Conservation (phyloP, 2,113 vertebrate species). For the Pseudorasbora parva region DNA sequence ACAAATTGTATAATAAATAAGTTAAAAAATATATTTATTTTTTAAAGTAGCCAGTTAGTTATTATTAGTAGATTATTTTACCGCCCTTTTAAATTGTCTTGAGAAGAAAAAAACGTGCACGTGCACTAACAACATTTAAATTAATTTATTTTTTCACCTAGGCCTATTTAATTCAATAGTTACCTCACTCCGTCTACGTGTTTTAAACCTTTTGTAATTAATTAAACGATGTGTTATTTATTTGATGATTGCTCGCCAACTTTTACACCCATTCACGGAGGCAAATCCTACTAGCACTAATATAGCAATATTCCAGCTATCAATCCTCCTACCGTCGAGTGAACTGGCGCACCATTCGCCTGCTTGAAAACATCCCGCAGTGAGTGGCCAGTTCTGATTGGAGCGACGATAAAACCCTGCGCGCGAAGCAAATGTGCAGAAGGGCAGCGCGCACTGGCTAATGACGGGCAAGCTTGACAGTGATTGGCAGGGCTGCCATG, state of each 20-base stretch:
- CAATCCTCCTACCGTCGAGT: constrained; percentile 42
- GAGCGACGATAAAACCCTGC: constrained; percentile 70
- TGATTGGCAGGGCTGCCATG: constrained; percentile 94
- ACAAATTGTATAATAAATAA: too few relatives aligned
- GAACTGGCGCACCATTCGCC: constrained; percentile 66
- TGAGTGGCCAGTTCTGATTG: constrained; percentile 76
- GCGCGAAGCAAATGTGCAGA: constrained; percentile 74
- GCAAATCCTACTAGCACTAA: constrained; percentile 36
- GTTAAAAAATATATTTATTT: too few relatives aligned
- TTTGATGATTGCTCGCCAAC: background rate
- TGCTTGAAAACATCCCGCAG: constrained; percentile 77
- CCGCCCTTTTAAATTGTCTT: background rate
- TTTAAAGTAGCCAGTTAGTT: too few relatives aligned
- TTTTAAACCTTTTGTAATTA: background rate
- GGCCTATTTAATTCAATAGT: background rate
- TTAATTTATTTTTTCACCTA: background rate
- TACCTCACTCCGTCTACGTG: background rate
- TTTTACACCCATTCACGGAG: background rate
- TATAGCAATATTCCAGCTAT: constrained; percentile 48
- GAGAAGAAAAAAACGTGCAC: background rate
- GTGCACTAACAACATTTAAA: background rate
- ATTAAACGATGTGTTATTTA: background rate
- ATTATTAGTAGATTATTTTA: background rate
- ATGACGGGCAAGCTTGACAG: constrained; percentile 88
- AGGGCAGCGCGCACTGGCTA: constrained; percentile 81